Percentiles rank a stretch among this genome's conserved stretches.
phyloP scores from a whole-genome alignment of 2,797 vertebrate genomes.

The Neosilurus hyrtlii region DNA sequence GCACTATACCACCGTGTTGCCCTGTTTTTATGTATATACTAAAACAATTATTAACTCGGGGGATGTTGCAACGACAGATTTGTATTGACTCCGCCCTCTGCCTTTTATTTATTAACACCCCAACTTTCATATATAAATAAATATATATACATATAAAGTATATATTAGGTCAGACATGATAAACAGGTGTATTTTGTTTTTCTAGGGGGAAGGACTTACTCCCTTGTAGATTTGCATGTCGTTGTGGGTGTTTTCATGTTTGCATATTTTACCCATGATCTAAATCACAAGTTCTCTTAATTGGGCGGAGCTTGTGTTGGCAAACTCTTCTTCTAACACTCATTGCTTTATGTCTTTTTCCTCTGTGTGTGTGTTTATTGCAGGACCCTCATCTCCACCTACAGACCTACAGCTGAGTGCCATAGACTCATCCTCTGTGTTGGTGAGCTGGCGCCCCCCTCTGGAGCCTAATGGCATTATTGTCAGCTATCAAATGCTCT shows the following conservation, averaged over 20 bases:
- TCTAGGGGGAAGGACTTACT: not conserved
- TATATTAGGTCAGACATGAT: not conserved
- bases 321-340: not conserved
- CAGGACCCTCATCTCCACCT: conserved; percentile 89
- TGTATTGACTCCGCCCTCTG: not conserved
- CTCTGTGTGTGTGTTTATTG: conserved; percentile 21
- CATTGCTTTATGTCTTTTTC: not conserved
- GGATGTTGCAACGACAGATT: too few relatives aligned
- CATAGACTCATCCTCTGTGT: conserved; percentile 83
- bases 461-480: conserved; percentile 90
- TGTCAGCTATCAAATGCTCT: conserved; percentile 84
- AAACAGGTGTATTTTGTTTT: not conserved
- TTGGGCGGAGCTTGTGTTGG: not conserved
- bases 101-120: not conserved
- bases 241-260: not conserved
- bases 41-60: too few relatives aligned
- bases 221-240: not conserved
- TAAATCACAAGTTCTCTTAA: not conserved
- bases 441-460: conserved; percentile 92
- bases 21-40: too few relatives aligned
- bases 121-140: too few relatives aligned
- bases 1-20: too few relatives aligned
- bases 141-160: too few relatives aligned
- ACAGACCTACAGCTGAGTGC: conserved; percentile 86
- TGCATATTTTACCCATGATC: not conserved